phyloP scores from a whole-genome alignment of 2,113 vertebrate genomes.

The Phocoena sinus region DNA sequence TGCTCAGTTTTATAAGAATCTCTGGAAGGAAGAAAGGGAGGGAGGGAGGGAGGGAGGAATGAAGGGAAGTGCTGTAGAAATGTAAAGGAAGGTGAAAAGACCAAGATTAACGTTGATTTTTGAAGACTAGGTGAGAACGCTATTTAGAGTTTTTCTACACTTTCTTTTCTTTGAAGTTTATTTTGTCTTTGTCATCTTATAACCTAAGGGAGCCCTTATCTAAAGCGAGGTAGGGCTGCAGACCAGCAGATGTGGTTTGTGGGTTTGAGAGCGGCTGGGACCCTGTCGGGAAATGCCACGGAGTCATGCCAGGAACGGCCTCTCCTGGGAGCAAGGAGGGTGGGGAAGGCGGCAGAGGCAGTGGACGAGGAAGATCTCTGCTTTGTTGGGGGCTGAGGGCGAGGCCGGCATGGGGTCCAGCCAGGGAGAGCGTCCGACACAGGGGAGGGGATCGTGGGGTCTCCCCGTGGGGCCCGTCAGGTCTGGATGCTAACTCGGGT shows the following conservation, averaged over 20 bases:
- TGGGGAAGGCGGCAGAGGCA: not conserved
- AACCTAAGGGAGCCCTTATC: not conserved
- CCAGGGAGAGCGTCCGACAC: accelerated
- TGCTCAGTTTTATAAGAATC: too few species aligned
- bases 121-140: not conserved
- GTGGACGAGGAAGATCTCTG: not conserved
- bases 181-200: too few species aligned
- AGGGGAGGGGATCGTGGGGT: accelerated
- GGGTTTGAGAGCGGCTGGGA: not conserved
- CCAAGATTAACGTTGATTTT: accelerated
- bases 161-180: not conserved
- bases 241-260: too few species aligned
- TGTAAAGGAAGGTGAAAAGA: not conserved
- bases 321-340: not conserved
- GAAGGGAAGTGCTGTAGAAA: not conserved
- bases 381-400: not conserved
- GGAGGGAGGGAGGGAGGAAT: too few species aligned
- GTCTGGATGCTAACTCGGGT: accelerated
- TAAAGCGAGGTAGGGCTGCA: too few species aligned
- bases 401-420: accelerated
- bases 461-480: too few species aligned
- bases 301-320: not conserved
- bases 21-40: too few species aligned
- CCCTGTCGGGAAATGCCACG: accelerated
- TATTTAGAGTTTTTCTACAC: not conserved